Conservation (phyloP, 1,140 invertebrate genomes). For the Anadara kagoshimensis region DNA sequence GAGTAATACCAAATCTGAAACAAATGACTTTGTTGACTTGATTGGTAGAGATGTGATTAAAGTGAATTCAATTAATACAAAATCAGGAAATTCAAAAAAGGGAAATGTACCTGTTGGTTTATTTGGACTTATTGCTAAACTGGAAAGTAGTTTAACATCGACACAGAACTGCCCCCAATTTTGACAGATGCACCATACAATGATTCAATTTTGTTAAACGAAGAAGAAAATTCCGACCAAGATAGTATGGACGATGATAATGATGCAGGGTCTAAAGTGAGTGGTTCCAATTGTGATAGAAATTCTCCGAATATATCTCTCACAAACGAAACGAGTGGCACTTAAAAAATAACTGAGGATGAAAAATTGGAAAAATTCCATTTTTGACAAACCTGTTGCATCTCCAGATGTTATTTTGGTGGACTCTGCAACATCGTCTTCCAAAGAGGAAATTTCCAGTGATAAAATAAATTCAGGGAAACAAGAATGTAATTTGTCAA, state of each 20-base stretch:
- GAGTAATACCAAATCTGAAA: too few species aligned
- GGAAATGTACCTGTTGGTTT: too few species aligned
- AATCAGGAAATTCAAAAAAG: too few species aligned
- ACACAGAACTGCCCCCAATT: background rate
- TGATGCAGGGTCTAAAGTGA: too few species aligned
- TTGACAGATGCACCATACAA: background rate
- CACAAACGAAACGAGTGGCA: too few species aligned
- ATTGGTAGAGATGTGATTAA: too few species aligned
- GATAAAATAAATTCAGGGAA: too few species aligned
- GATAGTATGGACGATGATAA: background rate
- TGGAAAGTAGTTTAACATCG: conserved; percentile 16
- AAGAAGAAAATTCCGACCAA: conserved; percentile 8
- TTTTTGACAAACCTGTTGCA: conserved; percentile 1
- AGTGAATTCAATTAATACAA: too few species aligned
- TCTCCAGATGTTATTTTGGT: conserved; percentile 19
- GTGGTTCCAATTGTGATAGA: too few species aligned
- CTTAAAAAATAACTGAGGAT: background rate
- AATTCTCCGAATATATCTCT: too few species aligned
- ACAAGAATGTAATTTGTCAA: too few species aligned
- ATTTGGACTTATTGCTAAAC: background rate
- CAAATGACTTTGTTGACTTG: too few species aligned
- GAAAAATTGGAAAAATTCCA: background rate
- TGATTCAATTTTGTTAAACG: conserved; percentile 15
- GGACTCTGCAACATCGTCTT: conserved; percentile 15
- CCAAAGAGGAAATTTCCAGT: background rate